A percentile compares a stretch with the other conserved stretches of the same genome.
These are phyloP conservation scores for Octodonta nipae DNA, from an alignment of 2,888 invertebrate genomes.

Conservation along the genomic window DNA sequence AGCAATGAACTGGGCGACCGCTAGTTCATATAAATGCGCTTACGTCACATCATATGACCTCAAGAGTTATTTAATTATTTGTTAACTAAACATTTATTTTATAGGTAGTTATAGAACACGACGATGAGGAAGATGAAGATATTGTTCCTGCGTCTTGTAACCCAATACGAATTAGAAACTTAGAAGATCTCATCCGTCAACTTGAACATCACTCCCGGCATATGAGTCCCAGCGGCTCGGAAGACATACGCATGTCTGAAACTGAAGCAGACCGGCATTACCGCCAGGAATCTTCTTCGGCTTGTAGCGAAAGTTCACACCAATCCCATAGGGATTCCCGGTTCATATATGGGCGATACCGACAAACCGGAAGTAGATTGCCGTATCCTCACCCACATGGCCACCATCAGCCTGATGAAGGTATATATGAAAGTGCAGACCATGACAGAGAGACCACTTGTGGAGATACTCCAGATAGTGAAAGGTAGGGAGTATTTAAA, in stretches of 20 bases:
- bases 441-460: constrained; percentile 52
- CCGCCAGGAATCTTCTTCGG: constrained; percentile 61
- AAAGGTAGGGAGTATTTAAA: constrained; percentile 63
- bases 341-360: constrained; percentile 55
- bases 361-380: constrained; percentile 35
- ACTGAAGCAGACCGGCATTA: constrained; percentile 66
- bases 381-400: constrained; percentile 32
- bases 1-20: no score
- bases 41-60: no score
- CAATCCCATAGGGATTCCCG: constrained; percentile 65
- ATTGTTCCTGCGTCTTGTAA: constrained; percentile 53
- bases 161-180: constrained; percentile 77
- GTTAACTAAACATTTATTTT: no score
- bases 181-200: constrained; percentile 81
- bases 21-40: no score
- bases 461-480: constrained; percentile 75
- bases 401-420: constrained; percentile 58
- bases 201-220: constrained; percentile 77
- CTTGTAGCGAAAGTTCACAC: constrained; percentile 61
- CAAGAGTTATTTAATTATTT: no score
- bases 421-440: constrained; percentile 76
- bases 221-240: constrained; percentile 83
- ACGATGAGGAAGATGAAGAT: constrained; percentile 58
- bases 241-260: constrained; percentile 80
- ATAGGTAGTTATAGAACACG: constrained; percentile 36